Conservation (phyloP, 2,888 invertebrate species). For the Colostygia pectinataria region DNA sequence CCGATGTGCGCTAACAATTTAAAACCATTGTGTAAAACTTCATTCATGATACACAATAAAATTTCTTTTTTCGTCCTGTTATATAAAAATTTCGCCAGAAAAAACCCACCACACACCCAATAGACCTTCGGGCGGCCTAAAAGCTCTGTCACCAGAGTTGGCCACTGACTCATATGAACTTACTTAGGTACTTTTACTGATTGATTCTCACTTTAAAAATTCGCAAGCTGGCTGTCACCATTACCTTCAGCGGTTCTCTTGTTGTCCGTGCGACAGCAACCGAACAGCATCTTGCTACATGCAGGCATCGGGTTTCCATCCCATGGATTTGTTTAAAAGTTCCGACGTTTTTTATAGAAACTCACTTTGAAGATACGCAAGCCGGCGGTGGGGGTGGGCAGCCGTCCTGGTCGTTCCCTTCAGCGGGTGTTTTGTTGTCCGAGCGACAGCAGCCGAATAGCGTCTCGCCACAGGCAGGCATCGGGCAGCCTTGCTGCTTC, state of each 20-base stretch:
- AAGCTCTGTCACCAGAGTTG: no score
- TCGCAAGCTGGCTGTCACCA: slow-evolving; percentile 84
- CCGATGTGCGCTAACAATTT: no score
- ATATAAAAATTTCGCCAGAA: no score
- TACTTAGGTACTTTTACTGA: no score
- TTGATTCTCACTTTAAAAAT: slow-evolving; percentile 81
- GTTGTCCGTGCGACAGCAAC: slow-evolving; percentile 91
- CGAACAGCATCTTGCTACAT: slow-evolving; percentile 91
- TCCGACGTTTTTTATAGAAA: no score
- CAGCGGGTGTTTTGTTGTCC: slow-evolving; percentile 89
- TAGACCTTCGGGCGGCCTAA: no score
- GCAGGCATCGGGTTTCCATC: slow-evolving; percentile 85
- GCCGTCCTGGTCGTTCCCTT: slow-evolving; percentile 92
- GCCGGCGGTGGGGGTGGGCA: slow-evolving; percentile 87
- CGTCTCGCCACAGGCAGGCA: slow-evolving; percentile 87
- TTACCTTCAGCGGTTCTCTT: slow-evolving; percentile 90
- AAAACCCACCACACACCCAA: no score
- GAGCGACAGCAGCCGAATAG: slow-evolving; percentile 92
- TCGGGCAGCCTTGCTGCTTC: slow-evolving; percentile 89
- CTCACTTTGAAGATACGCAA: slow-evolving; percentile 82
- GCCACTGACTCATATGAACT: no score
- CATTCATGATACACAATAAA: no score
- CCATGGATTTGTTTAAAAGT: no score
- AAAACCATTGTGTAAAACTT: no score
- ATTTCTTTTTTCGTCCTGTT: no score